phyloP scores from a whole-genome alignment of 2,888 invertebrate genomes.

The Polydrusus pterygomalis region DNA sequence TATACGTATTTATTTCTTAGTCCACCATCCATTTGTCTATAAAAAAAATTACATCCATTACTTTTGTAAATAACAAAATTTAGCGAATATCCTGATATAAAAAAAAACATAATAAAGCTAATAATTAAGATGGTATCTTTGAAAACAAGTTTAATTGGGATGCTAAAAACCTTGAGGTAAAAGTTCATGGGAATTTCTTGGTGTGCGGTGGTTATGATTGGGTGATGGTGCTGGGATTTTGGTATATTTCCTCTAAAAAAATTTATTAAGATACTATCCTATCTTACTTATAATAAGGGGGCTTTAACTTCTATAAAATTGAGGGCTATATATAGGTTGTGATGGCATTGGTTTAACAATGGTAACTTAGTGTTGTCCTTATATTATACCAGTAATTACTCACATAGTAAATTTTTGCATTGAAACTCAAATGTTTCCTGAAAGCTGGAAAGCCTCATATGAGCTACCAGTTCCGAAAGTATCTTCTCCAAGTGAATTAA shows the following conservation, averaged over 20 bases:
- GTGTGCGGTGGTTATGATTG: slow-evolving; percentile 66
- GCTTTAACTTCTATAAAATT: too few species aligned
- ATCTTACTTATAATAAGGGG: too few species aligned
- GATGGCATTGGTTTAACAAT: too few species aligned
- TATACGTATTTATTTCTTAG: neutral
- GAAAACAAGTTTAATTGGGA: slow-evolving; percentile 33
- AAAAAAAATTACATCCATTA: neutral
- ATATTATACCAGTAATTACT: too few species aligned
- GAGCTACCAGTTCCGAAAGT: too few species aligned
- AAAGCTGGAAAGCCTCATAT: too few species aligned
- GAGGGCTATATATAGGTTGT: too few species aligned
- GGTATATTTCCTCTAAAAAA: slow-evolving; percentile 1
- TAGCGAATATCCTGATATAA: slow-evolving; percentile 22
- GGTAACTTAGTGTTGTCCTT: too few species aligned
- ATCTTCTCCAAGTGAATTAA: too few species aligned
- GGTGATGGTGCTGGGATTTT: slow-evolving; percentile 63
- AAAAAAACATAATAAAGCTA: neutral
- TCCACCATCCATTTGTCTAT: slow-evolving; percentile 11
- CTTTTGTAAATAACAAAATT: slow-evolving; percentile 44
- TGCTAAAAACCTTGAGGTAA: slow-evolving; percentile 49
- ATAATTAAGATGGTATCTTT: slow-evolving; percentile 32
- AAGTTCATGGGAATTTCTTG: slow-evolving; percentile 55
- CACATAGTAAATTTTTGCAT: too few species aligned
- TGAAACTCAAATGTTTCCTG: too few species aligned
- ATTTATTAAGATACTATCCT: too few species aligned